A percentile compares a stretch with the other conserved stretches of the same genome.
Evolutionary conservation across 2,888 invertebrate species (phyloP).

Genomic region (Ramazzottius varieornatus): DNA sequence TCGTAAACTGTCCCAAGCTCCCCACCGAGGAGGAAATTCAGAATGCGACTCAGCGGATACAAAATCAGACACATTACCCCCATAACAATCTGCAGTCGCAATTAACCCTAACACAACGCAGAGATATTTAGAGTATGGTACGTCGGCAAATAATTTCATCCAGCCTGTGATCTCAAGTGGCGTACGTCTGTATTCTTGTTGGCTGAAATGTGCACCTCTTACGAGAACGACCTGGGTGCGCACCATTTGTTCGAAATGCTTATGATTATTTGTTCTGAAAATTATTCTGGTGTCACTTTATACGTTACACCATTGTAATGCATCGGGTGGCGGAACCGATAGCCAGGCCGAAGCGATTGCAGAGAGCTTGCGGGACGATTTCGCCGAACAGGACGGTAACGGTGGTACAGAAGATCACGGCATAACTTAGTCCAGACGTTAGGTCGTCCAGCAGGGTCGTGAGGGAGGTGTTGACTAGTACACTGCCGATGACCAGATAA

Average conservation of each 20-base stretch:
- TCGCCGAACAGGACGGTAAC: slow-evolving; percentile 30
- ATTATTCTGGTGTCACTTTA: background rate
- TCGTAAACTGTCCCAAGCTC: slow-evolving; percentile 28
- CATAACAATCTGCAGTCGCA: slow-evolving; percentile 22
- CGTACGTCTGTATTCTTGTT: no score
- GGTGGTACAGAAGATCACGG: slow-evolving; percentile 7
- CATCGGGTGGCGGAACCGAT: background rate
- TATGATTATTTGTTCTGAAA: no score
- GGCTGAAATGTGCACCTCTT: no score
- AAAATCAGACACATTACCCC: slow-evolving; percentile 26
- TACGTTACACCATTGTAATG: background rate
- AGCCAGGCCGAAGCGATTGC: slow-evolving; percentile 15
- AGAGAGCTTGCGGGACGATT: slow-evolving; percentile 27
- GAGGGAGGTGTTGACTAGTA: slow-evolving; percentile 25
- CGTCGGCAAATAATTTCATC: no score
- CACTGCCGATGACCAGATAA: slow-evolving; percentile 21
- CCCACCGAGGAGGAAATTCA: slow-evolving; percentile 26
- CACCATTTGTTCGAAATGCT: no score
- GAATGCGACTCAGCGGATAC: slow-evolving; percentile 25
- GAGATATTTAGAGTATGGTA: no score
- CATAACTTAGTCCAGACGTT: slow-evolving; percentile 12
- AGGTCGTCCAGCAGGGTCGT: slow-evolving; percentile 29
- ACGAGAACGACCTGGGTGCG: no score
- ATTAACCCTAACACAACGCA: no score
- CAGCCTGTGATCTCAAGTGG: no score